phyloP scores from a whole-genome alignment of 92 coral and sea anemone species.

The Pocillopora meandrina region DNA sequence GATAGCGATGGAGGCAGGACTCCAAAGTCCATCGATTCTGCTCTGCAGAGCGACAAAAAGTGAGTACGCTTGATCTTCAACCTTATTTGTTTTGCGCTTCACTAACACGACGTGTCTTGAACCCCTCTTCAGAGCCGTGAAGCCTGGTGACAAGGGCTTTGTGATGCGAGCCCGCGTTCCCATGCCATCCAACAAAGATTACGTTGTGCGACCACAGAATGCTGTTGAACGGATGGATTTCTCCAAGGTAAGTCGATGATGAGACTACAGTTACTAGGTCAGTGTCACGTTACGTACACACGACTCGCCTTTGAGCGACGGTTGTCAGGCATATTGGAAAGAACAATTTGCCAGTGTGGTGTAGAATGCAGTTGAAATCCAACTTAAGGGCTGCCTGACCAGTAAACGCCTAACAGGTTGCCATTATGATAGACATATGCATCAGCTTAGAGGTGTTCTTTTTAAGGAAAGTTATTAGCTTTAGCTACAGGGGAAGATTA shows the following conservation, averaged over 20 bases:
- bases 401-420: too few relatives aligned
- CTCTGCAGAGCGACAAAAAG: conserved; percentile 92
- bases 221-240: conserved; percentile 74
- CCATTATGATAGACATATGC: too few relatives aligned
- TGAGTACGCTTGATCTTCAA: conserved; percentile 34
- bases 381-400: too few relatives aligned
- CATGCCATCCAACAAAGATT: conserved; percentile 94
- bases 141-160: conserved; percentile 99
- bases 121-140: conserved; percentile 71
- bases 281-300: too few relatives aligned
- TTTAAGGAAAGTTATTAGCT: neutral
- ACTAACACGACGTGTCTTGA: conserved; percentile 5
- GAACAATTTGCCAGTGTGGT: neutral
- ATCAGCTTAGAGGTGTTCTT: too few relatives aligned
- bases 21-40: conserved; percentile 91
- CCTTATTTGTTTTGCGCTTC: neutral
- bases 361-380: too few relatives aligned
- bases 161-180: conserved; percentile 99
- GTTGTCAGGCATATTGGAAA: neutral
- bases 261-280: too few relatives aligned
- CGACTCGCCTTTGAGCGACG: too few relatives aligned
- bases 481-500: too few relatives aligned
- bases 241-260: conserved; percentile 56
- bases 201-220: conserved; percentile 92
- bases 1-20: conserved; percentile 93